Percentiles rank a stretch among this genome's conserved stretches.
phyloP scores from a whole-genome alignment of 2,113 vertebrate species.

The Felis chaus region DNA sequence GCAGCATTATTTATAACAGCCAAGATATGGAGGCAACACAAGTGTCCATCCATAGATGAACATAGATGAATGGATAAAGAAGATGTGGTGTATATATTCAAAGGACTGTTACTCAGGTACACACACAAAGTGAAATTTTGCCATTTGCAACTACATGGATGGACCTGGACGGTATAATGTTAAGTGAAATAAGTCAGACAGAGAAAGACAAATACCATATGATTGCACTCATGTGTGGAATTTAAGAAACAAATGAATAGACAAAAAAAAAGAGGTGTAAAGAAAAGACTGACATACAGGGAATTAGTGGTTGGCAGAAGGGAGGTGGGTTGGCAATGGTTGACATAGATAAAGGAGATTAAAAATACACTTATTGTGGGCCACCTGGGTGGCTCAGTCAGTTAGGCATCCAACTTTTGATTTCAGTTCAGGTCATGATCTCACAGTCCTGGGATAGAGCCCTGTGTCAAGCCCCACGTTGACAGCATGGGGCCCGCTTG shows the following conservation, averaged over 20 bases:
- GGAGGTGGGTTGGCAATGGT: background rate
- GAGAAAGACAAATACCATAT: background rate
- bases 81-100: background rate
- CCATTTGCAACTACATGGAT: background rate
- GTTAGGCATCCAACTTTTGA: no score
- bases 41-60: background rate
- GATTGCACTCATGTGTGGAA: background rate
- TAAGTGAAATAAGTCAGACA: background rate
- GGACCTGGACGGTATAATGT: background rate
- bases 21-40: background rate
- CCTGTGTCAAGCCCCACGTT: no score
- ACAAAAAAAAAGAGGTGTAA: background rate
- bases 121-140: background rate
- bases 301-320: background rate
- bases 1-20: background rate
- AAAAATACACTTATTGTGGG: background rate
- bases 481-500: no score
- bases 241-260: background rate
- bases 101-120: background rate
- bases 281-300: background rate
- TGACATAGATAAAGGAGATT: background rate
- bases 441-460: no score
- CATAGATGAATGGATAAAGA: background rate
- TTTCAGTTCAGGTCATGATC: no score
- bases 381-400: no score